Evolutionary conservation across 2,113 vertebrate genomes (phyloP).

Genomic region (Hippoglossus stenolepis): DNA sequence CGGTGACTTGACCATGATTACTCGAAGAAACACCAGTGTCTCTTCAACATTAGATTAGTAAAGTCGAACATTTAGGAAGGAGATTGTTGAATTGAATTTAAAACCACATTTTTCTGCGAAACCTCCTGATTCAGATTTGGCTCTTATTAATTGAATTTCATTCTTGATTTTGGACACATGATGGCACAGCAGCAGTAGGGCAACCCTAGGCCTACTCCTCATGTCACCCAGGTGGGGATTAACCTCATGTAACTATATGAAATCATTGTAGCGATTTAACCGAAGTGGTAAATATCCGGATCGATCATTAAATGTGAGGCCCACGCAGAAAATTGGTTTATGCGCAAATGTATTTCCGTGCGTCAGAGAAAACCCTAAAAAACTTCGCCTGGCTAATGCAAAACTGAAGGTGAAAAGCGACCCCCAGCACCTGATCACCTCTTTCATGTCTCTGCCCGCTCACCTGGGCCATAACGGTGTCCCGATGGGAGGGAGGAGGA

Average conservation of each 20-base stretch:
- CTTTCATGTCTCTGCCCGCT: conserved; percentile 30
- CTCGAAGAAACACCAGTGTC: neutral
- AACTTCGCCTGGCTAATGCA: neutral
- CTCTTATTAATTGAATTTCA: neutral
- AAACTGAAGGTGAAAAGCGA: conserved; percentile 21
- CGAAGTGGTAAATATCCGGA: neutral
- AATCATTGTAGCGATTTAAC: too few relatives aligned
- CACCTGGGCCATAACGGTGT: conserved; percentile 34
- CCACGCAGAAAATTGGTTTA: too few relatives aligned
- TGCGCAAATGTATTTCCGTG: too few relatives aligned
- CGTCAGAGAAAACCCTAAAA: neutral
- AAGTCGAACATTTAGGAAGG: neutral
- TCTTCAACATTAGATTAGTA: too few relatives aligned
- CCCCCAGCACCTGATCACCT: conserved; percentile 40
- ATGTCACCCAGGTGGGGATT: neutral
- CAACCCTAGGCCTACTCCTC: neutral
- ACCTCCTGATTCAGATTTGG: neutral
- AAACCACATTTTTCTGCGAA: neutral
- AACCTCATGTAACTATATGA: neutral
- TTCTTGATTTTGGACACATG: neutral
- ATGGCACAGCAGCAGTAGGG: neutral
- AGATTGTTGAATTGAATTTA: neutral
- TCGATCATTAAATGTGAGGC: neutral
- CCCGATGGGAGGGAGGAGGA: conserved; percentile 22
- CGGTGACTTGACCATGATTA: conserved; percentile 84